Conservation (phyloP, 2,797 vertebrate species). For the Eidolon dupreanum region DNA sequence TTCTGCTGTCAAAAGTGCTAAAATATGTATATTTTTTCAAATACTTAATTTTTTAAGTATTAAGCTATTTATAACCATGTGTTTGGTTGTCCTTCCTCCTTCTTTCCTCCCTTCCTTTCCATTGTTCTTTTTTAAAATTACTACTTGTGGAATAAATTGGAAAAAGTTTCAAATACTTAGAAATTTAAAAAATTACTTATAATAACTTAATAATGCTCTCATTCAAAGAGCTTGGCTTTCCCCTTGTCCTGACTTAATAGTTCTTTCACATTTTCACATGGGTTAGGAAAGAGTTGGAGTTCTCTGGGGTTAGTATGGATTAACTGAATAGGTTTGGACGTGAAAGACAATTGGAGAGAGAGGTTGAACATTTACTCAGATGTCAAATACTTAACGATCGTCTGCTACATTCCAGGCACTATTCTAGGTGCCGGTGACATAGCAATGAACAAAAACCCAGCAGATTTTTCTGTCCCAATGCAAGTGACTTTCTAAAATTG, state of each 20-base stretch:
- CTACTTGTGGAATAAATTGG: constrained; percentile 49
- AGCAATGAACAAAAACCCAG: background rate
- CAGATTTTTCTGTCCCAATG: background rate
- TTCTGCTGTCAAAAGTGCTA: background rate
- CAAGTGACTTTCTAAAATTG: background rate
- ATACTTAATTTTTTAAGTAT: too few relatives aligned
- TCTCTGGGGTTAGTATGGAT: background rate
- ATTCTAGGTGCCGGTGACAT: background rate
- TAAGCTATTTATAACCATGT: background rate
- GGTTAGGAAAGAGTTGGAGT: background rate
- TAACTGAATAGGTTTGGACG: background rate
- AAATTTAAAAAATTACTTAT: constrained; percentile 28
- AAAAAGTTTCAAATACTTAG: background rate
- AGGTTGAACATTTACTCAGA: background rate
- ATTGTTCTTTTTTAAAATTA: constrained; percentile 42
- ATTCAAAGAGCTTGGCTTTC: background rate
- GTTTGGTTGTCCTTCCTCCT: background rate
- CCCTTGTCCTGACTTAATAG: background rate
- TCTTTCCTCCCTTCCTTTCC: background rate
- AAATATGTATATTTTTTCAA: background rate
- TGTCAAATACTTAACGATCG: background rate
- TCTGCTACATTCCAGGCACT: background rate
- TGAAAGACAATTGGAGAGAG: background rate
- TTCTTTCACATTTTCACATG: background rate
- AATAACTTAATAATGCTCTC: background rate